Evolutionary conservation across 2,113 vertebrate species (phyloP), one percentile per base, ranked within the genome.

Genomic region (Noturus placidus): DNA sequence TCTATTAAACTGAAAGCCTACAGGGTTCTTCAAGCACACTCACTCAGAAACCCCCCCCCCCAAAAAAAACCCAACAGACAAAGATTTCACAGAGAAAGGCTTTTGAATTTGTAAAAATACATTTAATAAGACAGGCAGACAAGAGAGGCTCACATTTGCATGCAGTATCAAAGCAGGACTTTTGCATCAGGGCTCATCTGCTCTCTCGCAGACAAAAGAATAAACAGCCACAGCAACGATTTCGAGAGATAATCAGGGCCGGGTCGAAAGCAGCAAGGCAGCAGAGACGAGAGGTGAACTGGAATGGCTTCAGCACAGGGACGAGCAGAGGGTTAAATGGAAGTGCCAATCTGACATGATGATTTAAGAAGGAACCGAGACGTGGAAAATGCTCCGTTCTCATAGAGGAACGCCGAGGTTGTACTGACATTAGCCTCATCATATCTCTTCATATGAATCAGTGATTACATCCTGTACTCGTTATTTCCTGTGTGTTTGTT

Each of bases 301-400:
- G 35, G 52, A 82, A 46, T 17, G 27, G 78, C 54, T 50, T 82
- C 54, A 33, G 46, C 46, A 50, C 1, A 50, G 46, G 46, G 46
- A 56, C 61, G 88, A 72, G 86, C 86, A 83, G 74, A 69, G 88
- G 90, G 88, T 84, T 91, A 93, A 88, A 86, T 92, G 92, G 91
- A 92, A 92, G 84, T 52, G 86, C 67, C 27, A 87, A 87, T 91
- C 91, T 91, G 91, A 93, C 92, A 90, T 88, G 85, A 91, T 93
- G 91, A 83, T 88, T 87, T 83, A 85, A 90, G 91, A 86, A 83
- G 69, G 87, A 87, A 92, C 89, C 89, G 89, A 85, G 89, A 89
- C 42, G 2, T 59, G 46, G 69, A 63, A 61, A 77, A 42, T 2
- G 17, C 46, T 30, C 19, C 22, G 25, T 77, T 77, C 27, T 79